phyloP scores from a whole-genome alignment of 2,888 invertebrate species.

The Erpobdella octoculata region DNA sequence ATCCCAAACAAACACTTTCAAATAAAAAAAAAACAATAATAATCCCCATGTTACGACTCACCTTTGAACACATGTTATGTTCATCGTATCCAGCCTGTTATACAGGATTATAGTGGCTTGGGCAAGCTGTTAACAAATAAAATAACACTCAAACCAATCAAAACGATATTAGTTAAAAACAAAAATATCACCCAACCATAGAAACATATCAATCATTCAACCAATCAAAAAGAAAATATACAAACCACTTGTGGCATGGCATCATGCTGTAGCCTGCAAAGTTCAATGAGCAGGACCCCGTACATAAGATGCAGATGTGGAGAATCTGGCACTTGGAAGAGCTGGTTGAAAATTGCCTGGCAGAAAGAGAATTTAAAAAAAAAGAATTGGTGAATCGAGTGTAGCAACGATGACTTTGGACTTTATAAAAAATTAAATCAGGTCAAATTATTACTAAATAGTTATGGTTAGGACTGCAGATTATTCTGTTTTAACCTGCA shows the following conservation, averaged over 20 bases:
- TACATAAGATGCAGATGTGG: conserved; percentile 81
- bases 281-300: conserved; percentile 86
- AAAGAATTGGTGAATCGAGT: too few species aligned
- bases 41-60: conserved; percentile 43
- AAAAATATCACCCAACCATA: too few species aligned
- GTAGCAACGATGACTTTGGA: too few species aligned
- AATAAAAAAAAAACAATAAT: not conserved
- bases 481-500: too few species aligned
- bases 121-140: conserved; percentile 59
- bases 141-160: not conserved
- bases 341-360: conserved; percentile 79
- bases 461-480: too few species aligned
- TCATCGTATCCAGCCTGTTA: conserved; percentile 91
- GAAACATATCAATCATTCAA: not conserved
- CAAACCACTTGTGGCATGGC: conserved; percentile 79
- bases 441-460: too few species aligned
- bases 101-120: conserved; percentile 95
- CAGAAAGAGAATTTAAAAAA: too few species aligned
- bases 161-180: not conserved
- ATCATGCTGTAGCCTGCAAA: conserved; percentile 90
- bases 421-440: too few species aligned
- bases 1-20: not conserved
- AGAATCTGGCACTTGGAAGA: conserved; percentile 83
- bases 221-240: conserved; percentile 37
- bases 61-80: conserved; percentile 88